Evolutionary conservation across 2,888 invertebrate species (phyloP).

Genomic region (Cetonia aurata): DNA sequence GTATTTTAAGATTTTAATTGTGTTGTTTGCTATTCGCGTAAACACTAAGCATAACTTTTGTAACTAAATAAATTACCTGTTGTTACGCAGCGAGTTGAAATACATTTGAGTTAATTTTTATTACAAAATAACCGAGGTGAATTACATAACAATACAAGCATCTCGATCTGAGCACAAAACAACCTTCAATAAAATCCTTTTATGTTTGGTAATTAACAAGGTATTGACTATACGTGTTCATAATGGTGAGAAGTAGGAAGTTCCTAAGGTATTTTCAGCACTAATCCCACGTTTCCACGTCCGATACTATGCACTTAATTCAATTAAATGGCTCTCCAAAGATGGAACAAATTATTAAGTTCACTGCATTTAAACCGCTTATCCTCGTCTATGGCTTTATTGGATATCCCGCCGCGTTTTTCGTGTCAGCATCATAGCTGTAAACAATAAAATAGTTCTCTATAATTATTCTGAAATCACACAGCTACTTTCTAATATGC

Average conservation of each 20-base stretch:
- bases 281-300: conserved; percentile 28
- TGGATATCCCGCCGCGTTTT: conserved; percentile 4
- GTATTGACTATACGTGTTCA: background rate
- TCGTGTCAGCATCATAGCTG: conserved; percentile 12
- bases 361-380: conserved; percentile 27
- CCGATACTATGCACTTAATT: conserved; percentile 8
- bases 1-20: too few relatives aligned
- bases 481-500: conserved; percentile 2
- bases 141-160: background rate
- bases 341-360: conserved; percentile 37
- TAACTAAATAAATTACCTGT: too few relatives aligned
- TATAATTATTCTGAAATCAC: background rate
- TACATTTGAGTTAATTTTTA: background rate
- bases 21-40: too few relatives aligned
- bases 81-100: background rate
- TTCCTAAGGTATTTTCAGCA: conserved; percentile 16
- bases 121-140: too few relatives aligned
- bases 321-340: conserved; percentile 29
- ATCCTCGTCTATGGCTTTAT: conserved; percentile 26
- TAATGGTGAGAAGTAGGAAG: conserved; percentile 26
- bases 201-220: background rate
- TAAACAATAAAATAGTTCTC: conserved; percentile 10
- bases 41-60: too few relatives aligned
- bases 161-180: background rate
- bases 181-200: background rate